These are phyloP conservation scores for Drosophila novamexicana DNA, from an alignment of 1,140 invertebrate species.

Conservation along the genomic window DNA sequence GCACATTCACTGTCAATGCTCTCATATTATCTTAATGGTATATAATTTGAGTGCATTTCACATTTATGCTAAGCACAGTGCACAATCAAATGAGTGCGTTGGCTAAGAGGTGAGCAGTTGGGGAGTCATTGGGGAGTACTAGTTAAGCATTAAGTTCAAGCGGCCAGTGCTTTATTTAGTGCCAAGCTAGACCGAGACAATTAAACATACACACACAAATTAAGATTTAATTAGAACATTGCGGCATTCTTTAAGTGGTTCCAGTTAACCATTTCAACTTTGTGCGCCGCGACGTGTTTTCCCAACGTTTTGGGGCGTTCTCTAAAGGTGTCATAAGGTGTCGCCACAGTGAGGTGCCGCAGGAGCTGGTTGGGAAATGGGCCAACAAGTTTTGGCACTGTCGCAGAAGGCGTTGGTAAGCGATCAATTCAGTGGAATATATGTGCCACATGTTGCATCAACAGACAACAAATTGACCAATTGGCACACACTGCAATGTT, in stretches of 20 bases:
- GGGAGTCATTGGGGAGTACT: not conserved
- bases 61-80: slow-evolving; percentile 32
- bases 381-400: slow-evolving; percentile 26
- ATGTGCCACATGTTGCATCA: slow-evolving; percentile 35
- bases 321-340: slow-evolving; percentile 12
- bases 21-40: slow-evolving; percentile 41
- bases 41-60: slow-evolving; percentile 53
- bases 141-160: slow-evolving; percentile 56
- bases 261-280: slow-evolving; percentile 17
- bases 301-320: slow-evolving; percentile 1
- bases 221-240: slow-evolving; percentile 78
- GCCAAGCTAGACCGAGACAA: not conserved
- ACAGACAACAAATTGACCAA: slow-evolving; percentile 21
- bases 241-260: slow-evolving; percentile 50
- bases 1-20: slow-evolving; percentile 60
- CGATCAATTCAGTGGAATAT: not conserved
- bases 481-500: slow-evolving; percentile 14
- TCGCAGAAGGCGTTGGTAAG: not conserved
- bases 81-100: not conserved
- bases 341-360: not conserved
- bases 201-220: slow-evolving; percentile 46
- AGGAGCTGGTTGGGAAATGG: slow-evolving; percentile 39
- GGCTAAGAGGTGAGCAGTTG: not conserved
- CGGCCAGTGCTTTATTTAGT: slow-evolving; percentile 50
- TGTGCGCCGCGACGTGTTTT: slow-evolving; percentile 3